A percentile compares a stretch with the other conserved stretches of the same genome.
Evolutionary conservation across 2,113 vertebrate species (phyloP).

Genomic region (Lasiurus cinereus): DNA sequence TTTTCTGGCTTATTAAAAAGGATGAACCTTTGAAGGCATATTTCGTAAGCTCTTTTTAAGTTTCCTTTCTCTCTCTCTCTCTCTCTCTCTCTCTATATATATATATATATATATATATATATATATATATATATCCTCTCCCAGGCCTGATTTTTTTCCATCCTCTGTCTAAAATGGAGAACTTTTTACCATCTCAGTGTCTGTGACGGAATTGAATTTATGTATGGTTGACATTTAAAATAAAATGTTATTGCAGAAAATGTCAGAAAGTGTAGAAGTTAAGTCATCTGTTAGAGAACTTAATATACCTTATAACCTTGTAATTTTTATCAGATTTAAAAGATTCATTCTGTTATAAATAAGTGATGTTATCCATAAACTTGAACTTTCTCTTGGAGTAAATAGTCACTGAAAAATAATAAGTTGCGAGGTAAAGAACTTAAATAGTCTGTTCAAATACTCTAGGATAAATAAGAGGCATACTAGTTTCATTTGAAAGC

Average conservation of each 20-base stretch:
- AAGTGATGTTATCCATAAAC: slow-evolving; percentile 71
- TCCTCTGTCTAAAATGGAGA: slow-evolving; percentile 70
- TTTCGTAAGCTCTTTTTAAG: not conserved
- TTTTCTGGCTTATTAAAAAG: slow-evolving; percentile 16
- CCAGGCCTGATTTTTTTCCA: not conserved
- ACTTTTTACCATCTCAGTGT: slow-evolving; percentile 61
- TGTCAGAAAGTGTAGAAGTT: slow-evolving; percentile 78
- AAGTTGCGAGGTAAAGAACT: slow-evolving; percentile 71
- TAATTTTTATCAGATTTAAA: slow-evolving; percentile 83
- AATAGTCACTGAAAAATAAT: slow-evolving; percentile 75
- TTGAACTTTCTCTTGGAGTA: slow-evolving; percentile 77
- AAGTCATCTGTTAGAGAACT: slow-evolving; percentile 79
- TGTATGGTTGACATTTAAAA: slow-evolving; percentile 79
- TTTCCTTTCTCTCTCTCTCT: not conserved
- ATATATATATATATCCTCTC: not conserved
- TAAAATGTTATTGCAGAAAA: slow-evolving; percentile 77
- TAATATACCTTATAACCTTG: slow-evolving; percentile 80
- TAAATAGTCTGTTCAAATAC: slow-evolving; percentile 61
- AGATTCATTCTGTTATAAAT: slow-evolving; percentile 80
- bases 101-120: no score
- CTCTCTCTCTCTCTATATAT: not conserved
- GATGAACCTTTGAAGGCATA: slow-evolving; percentile 42
- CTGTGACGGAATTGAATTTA: slow-evolving; percentile 78
- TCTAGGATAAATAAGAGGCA: not conserved
- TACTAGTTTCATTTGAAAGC: not conserved